Evolutionary conservation across 1,140 invertebrate genomes (phyloP), one percentile per base, ranked within the genome.

Genomic region (Drosophila sp.): DNA sequence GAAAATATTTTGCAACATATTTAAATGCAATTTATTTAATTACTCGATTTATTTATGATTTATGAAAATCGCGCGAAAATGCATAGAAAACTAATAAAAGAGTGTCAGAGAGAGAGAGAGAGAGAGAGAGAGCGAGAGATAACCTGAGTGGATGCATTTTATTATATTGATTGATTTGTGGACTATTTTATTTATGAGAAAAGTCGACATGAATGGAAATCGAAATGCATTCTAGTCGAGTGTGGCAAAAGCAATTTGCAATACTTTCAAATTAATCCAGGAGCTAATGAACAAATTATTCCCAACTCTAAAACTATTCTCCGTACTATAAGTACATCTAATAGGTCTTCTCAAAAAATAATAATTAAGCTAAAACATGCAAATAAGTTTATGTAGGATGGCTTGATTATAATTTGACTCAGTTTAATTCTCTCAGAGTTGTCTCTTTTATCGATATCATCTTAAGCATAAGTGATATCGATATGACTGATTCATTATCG

Each of bases 1-100:
- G 72, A 60, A 64, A 70, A 70, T 76, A 56, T 76, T 70, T 76
- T 17, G 55, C 41, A 35, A 27, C 35, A 65, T 38, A 55, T 60
- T 50, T 29, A 50, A 77, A 57, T 71, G 57, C 32, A 61, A 65
- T 66, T 40, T 66, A 35, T 35, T 54, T 57, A 57, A 57, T 57
- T 57, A 30, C 55, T 35, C 55, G 6, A 33, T 57, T 57, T 56
- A 33, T 56, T 33, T 56, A 33, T 56, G 55, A 56, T 56, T 56
- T 57, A 33, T 57, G 55, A 27, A 57, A n/a, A 32, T 57, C 11
- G 55, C 32, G 55, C 29, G 32, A 57, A 35, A 57, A 35, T 35
- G 17, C 55, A 50, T 50, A 50, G 23, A 50, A 27, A 50, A 8
- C 44, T 50, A 50, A 27, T 27, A 10, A 27, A 50, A 44, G 10